Conservation (phyloP, 2,113 vertebrate species). For the Globicephala melas region DNA sequence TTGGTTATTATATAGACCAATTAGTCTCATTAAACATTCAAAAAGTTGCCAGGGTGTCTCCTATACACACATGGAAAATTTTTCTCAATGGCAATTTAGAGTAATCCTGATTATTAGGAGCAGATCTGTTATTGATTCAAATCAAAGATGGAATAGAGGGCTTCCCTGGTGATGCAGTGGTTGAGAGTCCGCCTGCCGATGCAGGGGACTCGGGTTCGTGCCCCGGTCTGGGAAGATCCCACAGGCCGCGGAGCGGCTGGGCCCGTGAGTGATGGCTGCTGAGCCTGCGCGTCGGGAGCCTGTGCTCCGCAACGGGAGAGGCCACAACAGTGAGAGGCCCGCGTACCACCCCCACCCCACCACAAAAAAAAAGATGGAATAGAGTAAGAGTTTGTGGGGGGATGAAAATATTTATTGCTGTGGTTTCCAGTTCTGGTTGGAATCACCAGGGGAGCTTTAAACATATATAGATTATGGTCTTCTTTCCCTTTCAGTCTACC, state of each 20-base stretch:
- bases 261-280: no score
- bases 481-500: not conserved
- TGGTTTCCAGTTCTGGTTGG: not conserved
- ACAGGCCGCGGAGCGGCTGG: no score
- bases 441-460: not conserved
- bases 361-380: not conserved
- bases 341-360: no score
- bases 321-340: no score
- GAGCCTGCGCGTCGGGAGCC: no score
- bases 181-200: no score
- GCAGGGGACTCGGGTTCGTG: no score
- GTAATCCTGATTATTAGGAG: not conserved
- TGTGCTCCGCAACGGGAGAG: no score
- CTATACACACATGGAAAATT: constrained; percentile 18
- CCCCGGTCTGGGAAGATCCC: no score
- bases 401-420: not conserved
- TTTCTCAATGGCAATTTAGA: constrained; percentile 7
- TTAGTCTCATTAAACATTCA: constrained; percentile 34
- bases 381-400: not conserved
- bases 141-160: not conserved
- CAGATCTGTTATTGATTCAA: not conserved
- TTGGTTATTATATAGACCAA: constrained; percentile 16
- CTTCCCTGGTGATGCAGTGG: no score
- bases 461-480: not conserved
- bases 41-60: not conserved